Percentiles rank a stretch among this genome's conserved stretches.
Evolutionary conservation across 2,888 invertebrate species (phyloP).

Genomic region (Muscina levida): DNA sequence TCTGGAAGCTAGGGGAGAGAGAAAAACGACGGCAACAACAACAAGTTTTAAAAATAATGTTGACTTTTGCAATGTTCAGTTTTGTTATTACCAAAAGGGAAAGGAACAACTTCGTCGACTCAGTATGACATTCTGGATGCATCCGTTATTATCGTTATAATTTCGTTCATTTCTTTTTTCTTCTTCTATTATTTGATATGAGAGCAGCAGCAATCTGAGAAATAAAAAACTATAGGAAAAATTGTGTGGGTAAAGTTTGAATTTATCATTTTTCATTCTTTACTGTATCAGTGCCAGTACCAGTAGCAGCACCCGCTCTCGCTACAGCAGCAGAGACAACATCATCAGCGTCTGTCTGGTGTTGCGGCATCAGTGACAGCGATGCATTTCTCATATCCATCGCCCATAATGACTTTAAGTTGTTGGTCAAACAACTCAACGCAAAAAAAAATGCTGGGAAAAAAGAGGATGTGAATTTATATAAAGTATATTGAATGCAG

Average conservation of each 20-base stretch:
- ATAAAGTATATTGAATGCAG: constrained; percentile 8
- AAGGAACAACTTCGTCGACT: constrained; percentile 43
- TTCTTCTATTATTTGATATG: no score
- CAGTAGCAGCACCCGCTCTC: neutral
- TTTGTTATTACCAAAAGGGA: constrained; percentile 15
- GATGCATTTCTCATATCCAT: neutral
- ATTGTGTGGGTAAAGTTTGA: constrained; percentile 55
- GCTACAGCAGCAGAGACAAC: constrained; percentile 1
- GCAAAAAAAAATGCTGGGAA: no score
- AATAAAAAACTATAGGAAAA: constrained; percentile 17
- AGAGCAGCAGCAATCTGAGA: neutral
- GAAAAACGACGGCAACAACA: constrained; percentile 27
- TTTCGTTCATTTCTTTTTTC: neutral
- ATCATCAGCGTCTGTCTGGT: neutral
- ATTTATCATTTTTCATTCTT: constrained; percentile 55
- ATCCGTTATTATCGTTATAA: neutral
- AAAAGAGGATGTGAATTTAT: constrained; percentile 1
- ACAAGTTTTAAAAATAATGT: constrained; percentile 46
- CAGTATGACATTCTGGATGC: constrained; percentile 57
- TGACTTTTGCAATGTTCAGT: constrained; percentile 46
- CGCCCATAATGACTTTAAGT: constrained; percentile 50
- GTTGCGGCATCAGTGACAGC: neutral
- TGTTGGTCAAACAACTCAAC: constrained; percentile 42
- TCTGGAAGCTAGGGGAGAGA: constrained; percentile 34
- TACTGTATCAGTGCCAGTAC: constrained; percentile 16